Conservation (phyloP, 2,113 vertebrate genomes). For the Opisthocomus hoazin region DNA sequence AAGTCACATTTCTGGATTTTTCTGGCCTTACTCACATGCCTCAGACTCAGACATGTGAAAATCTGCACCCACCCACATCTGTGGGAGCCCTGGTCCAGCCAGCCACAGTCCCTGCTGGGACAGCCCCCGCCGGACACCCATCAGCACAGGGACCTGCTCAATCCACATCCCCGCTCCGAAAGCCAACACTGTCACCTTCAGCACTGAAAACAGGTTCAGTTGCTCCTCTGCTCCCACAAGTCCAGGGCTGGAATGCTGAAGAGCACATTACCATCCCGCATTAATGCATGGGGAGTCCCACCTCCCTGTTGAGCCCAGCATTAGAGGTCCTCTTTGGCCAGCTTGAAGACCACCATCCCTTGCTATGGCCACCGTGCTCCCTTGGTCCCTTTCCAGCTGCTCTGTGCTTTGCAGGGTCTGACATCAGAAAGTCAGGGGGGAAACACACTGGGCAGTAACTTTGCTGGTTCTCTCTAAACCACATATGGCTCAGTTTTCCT, state of each 20-base stretch:
- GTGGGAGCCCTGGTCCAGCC: neutral
- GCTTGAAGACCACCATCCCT: neutral
- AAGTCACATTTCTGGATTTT: neutral
- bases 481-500: neutral
- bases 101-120: rapidly evolving
- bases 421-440: neutral
- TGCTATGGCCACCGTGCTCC: rapidly evolving
- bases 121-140: rapidly evolving
- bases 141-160: neutral
- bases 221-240: neutral
- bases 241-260: neutral
- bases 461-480: neutral
- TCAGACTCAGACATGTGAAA: neutral
- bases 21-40: neutral
- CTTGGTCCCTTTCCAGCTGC: rapidly evolving
- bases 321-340: neutral
- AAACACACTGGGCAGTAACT: neutral
- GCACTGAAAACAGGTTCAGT: neutral
- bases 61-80: neutral
- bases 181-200: neutral
- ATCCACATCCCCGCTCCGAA: neutral
- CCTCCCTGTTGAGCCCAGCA: neutral
- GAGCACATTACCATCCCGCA: neutral
- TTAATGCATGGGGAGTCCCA: neutral
- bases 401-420: neutral